Evolutionary conservation across 2,797 vertebrate genomes (phyloP).

Genomic region (Sphaeramia orbicularis): DNA sequence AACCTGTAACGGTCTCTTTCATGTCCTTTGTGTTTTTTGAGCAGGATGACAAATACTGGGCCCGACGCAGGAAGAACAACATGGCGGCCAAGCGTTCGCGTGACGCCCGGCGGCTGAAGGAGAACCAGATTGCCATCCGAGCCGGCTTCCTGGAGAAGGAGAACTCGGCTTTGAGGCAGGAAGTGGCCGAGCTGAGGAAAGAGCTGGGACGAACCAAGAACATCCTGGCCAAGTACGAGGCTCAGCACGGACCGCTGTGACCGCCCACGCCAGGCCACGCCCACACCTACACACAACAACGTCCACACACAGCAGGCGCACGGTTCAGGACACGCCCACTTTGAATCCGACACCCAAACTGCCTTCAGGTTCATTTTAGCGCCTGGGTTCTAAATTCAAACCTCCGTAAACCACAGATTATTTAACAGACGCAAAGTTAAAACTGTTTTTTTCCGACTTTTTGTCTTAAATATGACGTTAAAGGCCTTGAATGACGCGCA

Average conservation of each 20-base stretch:
- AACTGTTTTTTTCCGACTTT: too few species aligned
- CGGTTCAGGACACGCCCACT: too few species aligned
- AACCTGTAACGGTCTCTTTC: neutral
- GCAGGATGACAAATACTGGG: constrained; percentile 98
- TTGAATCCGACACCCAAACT: too few species aligned
- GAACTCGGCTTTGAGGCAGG: constrained; percentile 90
- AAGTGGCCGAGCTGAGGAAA: constrained; percentile 92
- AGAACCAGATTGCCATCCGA: constrained; percentile 97
- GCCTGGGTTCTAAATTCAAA: too few species aligned
- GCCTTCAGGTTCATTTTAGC: too few species aligned
- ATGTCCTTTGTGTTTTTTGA: constrained; percentile 27
- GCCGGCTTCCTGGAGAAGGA: constrained; percentile 95
- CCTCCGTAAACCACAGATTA: too few species aligned
- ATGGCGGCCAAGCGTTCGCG: constrained; percentile 94
- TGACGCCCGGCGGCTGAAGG: constrained; percentile 93
- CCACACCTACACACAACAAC: too few species aligned
- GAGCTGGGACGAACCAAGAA: constrained; percentile 94
- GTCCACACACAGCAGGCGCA: too few species aligned
- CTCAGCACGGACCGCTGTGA: constrained; percentile 90
- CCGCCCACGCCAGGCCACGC: too few species aligned
- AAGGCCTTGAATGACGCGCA: too few species aligned
- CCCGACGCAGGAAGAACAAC: constrained; percentile 96
- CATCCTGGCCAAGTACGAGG: constrained; percentile 90
- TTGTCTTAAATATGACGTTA: too few species aligned
- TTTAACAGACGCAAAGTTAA: too few species aligned